phyloP scores from a whole-genome alignment of 2,113 vertebrate species.

The Myrmecophaga tridactyla region DNA sequence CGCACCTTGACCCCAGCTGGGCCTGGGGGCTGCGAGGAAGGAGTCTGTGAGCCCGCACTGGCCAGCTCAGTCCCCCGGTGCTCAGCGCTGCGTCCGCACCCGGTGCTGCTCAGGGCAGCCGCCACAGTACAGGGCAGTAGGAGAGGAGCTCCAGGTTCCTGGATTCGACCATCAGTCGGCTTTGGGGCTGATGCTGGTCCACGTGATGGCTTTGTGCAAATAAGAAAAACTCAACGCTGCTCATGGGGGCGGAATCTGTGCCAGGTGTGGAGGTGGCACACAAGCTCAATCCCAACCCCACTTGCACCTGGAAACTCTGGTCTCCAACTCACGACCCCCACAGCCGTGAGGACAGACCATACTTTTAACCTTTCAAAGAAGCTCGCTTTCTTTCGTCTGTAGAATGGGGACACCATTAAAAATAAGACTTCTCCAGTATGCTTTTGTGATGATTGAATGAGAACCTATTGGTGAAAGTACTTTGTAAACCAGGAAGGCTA shows the following conservation, averaged over 20 bases:
- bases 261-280: rapidly evolving
- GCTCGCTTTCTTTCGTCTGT: background rate
- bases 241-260: background rate
- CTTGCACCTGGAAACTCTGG: background rate
- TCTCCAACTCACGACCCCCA: rapidly evolving
- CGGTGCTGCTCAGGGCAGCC: background rate
- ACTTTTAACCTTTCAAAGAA: background rate
- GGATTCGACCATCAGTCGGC: background rate
- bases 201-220: background rate
- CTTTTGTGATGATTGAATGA: background rate
- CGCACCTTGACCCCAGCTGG: rapidly evolving
- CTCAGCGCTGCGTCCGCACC: too few relatives aligned
- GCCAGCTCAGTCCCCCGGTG: rapidly evolving
- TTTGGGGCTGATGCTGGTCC: background rate
- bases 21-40: background rate
- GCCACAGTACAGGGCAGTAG: background rate
- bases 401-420: background rate
- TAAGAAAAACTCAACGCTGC: background rate
- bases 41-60: background rate
- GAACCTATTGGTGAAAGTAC: background rate
- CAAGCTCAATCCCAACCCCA: background rate
- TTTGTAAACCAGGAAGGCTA: background rate
- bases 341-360: background rate
- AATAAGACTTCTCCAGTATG: background rate
- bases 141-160: background rate